These are phyloP conservation scores for Epizoanthus rinbou DNA, from an alignment of 92 coral and sea anemone species.

Conservation along the genomic window DNA sequence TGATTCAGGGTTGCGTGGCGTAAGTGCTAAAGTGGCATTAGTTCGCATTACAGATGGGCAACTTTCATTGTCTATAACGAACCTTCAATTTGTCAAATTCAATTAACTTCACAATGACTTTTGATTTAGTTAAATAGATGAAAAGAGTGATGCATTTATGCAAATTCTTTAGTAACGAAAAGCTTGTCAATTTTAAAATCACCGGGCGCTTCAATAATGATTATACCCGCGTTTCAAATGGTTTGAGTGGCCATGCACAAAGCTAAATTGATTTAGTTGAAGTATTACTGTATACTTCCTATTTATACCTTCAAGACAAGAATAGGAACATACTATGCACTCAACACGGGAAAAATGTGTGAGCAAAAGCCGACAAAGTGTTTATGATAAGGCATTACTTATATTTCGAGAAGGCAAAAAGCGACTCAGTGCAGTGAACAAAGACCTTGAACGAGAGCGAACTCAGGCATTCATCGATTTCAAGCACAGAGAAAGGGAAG, in stretches of 20 bases:
- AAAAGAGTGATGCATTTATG: constrained; percentile 1
- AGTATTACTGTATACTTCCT: no score
- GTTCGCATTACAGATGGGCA: neutral
- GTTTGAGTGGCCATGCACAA: no score
- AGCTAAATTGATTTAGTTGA: no score
- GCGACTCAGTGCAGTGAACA: constrained; percentile 47
- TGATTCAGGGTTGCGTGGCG: no score
- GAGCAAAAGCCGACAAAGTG: constrained; percentile 46
- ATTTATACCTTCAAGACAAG: no score
- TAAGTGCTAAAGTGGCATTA: no score
- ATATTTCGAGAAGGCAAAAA: constrained; percentile 71
- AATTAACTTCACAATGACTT: constrained; percentile 23
- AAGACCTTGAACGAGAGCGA: constrained; percentile 64
- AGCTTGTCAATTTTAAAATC: no score
- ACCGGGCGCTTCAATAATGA: no score
- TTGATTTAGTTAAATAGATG: neutral
- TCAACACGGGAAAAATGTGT: neutral
- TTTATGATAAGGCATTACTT: constrained; percentile 65
- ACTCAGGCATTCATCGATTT: constrained; percentile 56
- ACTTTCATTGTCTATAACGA: neutral
- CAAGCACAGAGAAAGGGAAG: constrained; percentile 62
- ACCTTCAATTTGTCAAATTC: constrained; percentile 15
- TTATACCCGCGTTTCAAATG: no score
- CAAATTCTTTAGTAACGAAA: constrained; percentile 2
- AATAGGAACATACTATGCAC: neutral